Evolutionary conservation across 2,113 vertebrate species (phyloP).

Genomic region (Trogon melanurus): DNA sequence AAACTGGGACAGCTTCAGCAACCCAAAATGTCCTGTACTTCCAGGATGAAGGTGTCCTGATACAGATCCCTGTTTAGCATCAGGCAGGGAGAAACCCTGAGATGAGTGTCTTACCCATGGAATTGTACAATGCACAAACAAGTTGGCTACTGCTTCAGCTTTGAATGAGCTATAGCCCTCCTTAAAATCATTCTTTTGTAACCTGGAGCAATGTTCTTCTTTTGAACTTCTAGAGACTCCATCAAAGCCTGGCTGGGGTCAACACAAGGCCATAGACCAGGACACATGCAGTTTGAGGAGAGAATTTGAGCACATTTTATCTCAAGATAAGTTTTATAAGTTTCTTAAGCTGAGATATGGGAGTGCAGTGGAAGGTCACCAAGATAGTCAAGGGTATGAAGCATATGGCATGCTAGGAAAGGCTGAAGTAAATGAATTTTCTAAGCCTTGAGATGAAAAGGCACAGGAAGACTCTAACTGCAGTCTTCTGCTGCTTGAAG

Average conservation of each 20-base stretch:
- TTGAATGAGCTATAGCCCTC: rapidly evolving
- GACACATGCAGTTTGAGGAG: not conserved
- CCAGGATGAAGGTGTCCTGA: not conserved
- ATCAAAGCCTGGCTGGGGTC: not conserved
- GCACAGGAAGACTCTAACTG: no score
- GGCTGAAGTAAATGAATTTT: not conserved
- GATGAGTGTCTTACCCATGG: not conserved
- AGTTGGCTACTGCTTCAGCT: not conserved
- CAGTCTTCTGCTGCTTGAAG: not conserved
- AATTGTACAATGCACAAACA: not conserved
- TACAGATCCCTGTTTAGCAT: not conserved
- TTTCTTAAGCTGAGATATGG: not conserved
- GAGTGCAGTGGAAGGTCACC: not conserved
- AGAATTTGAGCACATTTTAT: not conserved
- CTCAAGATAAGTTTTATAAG: not conserved
- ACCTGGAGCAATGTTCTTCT: not conserved
- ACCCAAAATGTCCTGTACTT: not conserved
- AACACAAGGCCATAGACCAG: not conserved
- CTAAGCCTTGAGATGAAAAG: not conserved
- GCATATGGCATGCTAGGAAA: not conserved
- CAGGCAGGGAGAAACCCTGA: not conserved
- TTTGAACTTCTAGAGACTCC: not conserved
- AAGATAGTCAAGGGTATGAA: not conserved
- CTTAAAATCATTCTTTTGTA: not conserved
- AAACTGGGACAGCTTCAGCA: not conserved